Base-by-base conservation (phyloP, 2,113 vertebrate species). In the Lepidothrix coronata region DNA sequence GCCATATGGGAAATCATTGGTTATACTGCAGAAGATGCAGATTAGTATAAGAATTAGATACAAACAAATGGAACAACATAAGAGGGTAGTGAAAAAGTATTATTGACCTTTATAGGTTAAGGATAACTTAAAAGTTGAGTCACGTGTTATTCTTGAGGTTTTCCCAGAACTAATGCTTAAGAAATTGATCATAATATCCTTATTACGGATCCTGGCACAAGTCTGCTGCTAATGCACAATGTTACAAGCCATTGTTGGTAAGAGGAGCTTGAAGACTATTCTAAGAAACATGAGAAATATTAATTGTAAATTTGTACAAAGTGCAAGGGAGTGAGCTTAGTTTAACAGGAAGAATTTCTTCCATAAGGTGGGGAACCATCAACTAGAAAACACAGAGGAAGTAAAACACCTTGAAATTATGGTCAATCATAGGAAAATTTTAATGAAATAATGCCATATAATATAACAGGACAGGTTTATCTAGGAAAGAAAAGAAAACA, bases 101-200 rank as follows among this genome's bases (percentile, higher is more conserved):
- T 75, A 71, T 51, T 93, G 62, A 79, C 46, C 87, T 85, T 59
- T 79, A 44, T n/a, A 83, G 14, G 18, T 68, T 65, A 71, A 8
- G 24, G 44, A 72, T 75, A 85, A 82, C 33, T 65, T 85, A 44
- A 58, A 94, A 82, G 14, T 57, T 73, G 27, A 79, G 20, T 81
- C 66, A 85, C 87, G 12, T 65, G 41, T 76, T 68, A 51, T 72
- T 85, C 30, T 41, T 88, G 57, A 75, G 20, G 1, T 68, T 93
- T 96, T 92, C 79, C 66, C 67, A 83, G 66, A 95, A 61, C 17
- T 75, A 85, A 78, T 76, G 28, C 6, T 79, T 57, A 91, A 95
- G 41, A 80, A 83, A 88, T 76, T 91, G n/a, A 65, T 68, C 49
- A 82, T 61, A 67, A 48, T 61, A 54, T 72, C 18, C 85, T 91